phyloP scores from a whole-genome alignment of 2,888 invertebrate genomes.

The Lacanobia wlatinum region DNA sequence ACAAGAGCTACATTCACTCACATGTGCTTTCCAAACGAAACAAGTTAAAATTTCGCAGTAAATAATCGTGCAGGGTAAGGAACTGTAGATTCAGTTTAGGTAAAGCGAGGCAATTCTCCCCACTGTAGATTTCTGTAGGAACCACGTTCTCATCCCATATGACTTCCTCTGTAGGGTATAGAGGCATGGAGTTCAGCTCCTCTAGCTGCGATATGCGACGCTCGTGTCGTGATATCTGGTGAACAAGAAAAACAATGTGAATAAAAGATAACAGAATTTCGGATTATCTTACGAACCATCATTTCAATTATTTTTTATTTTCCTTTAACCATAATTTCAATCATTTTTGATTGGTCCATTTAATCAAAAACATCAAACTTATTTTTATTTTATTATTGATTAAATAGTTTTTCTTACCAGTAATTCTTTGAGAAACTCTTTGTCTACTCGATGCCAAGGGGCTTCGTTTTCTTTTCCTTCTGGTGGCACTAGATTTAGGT shows the following conservation, averaged over 20 bases:
- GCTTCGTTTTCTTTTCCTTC: slow-evolving; percentile 92
- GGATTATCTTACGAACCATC: no score
- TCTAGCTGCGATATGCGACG: slow-evolving; percentile 97
- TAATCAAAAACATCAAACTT: no score
- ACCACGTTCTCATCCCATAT: slow-evolving; percentile 99
- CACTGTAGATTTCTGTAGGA: slow-evolving; percentile 98
- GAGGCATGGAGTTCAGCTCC: slow-evolving; percentile 98
- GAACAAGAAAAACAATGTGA: slow-evolving; percentile 8
- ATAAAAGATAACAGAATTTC: background rate
- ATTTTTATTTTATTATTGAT: background rate
- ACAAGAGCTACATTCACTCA: slow-evolving; percentile 85
- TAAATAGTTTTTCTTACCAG: slow-evolving; percentile 90
- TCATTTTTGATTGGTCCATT: no score
- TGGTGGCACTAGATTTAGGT: slow-evolving; percentile 96
- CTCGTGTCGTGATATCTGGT: slow-evolving; percentile 95
- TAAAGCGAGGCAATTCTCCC: slow-evolving; percentile 98
- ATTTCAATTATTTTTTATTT: no score
- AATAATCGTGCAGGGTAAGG: slow-evolving; percentile 99
- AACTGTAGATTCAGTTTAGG: slow-evolving; percentile 99
- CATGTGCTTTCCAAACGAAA: slow-evolving; percentile 99
- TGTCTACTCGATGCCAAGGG: slow-evolving; percentile 95
- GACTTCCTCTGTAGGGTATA: slow-evolving; percentile 99
- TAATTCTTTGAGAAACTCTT: slow-evolving; percentile 95
- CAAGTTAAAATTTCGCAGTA: slow-evolving; percentile 98
- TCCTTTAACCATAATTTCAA: no score